A percentile compares a stretch with the other conserved stretches of the same genome.
phyloP scores from a whole-genome alignment of 2,888 invertebrate genomes.

The Luffia ferchaultella region DNA sequence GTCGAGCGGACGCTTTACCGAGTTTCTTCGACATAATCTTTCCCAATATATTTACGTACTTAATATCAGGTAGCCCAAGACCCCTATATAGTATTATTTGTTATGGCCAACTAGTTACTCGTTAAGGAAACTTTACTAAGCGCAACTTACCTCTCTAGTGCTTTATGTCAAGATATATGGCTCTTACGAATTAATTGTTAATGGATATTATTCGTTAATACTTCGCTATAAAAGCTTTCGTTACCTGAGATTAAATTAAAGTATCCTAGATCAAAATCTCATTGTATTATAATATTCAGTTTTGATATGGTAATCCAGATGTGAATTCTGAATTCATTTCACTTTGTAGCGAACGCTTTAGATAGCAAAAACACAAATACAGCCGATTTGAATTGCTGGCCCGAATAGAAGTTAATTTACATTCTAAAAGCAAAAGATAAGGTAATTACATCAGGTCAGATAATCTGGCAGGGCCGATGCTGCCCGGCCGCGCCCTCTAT shows the following conservation, averaged over 20 bases:
- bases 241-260: too few relatives aligned
- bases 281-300: too few relatives aligned
- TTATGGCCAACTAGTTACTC: neutral
- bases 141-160: neutral
- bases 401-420: conserved; percentile 26
- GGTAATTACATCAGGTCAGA: conserved; percentile 32
- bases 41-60: neutral
- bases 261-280: too few relatives aligned
- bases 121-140: neutral
- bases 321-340: neutral
- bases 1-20: neutral
- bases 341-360: neutral
- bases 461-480: conserved; percentile 11
- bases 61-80: neutral
- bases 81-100: neutral
- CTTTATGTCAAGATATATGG: neutral
- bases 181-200: neutral
- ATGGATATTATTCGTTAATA: neutral
- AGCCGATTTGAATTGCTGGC: conserved; percentile 1
- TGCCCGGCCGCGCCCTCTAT: conserved; percentile 1
- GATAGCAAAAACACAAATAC: neutral
- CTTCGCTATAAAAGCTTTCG: too few relatives aligned
- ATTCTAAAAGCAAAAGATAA: conserved; percentile 35
- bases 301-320: neutral
- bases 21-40: neutral